Evolutionary conservation across 2,797 vertebrate genomes (phyloP).

Genomic region (Emydoidea blandingii): DNA sequence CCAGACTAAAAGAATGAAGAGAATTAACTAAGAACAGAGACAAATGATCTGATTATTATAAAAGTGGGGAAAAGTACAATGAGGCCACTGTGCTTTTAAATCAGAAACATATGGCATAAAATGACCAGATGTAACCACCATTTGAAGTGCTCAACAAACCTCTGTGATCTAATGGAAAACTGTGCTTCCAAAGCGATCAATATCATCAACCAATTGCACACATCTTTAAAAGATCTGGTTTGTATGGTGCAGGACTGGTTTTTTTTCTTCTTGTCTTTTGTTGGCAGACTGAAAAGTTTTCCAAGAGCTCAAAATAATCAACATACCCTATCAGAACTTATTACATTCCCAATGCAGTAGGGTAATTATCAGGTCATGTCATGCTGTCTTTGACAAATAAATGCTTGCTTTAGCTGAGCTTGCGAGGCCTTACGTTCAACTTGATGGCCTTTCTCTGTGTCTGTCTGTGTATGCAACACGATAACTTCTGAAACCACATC

Average conservation of each 20-base stretch:
- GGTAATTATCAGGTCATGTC: background rate
- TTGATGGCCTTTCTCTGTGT: background rate
- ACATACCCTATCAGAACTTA: background rate
- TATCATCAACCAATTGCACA: background rate
- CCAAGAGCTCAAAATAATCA: background rate
- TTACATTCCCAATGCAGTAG: background rate
- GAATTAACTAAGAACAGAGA: conserved; percentile 4
- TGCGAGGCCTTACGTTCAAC: background rate
- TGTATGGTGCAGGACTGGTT: background rate
- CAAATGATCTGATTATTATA: background rate
- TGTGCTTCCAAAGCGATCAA: conserved; percentile 10
- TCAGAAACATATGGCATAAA: conserved; percentile 1
- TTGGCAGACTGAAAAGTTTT: background rate
- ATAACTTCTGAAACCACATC: background rate
- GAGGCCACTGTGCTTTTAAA: conserved; percentile 16
- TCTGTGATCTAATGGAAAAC: conserved; percentile 20
- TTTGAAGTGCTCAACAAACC: conserved; percentile 12
- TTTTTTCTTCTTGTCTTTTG: background rate
- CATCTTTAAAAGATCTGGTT: background rate
- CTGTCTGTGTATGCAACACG: background rate
- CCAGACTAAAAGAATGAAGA: background rate
- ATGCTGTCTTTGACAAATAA: background rate
- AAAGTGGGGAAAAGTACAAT: conserved; percentile 39
- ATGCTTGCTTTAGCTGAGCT: background rate
- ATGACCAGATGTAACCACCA: background rate